Conservation (phyloP, 1,140 invertebrate species). For the Chelonus insularis region DNA sequence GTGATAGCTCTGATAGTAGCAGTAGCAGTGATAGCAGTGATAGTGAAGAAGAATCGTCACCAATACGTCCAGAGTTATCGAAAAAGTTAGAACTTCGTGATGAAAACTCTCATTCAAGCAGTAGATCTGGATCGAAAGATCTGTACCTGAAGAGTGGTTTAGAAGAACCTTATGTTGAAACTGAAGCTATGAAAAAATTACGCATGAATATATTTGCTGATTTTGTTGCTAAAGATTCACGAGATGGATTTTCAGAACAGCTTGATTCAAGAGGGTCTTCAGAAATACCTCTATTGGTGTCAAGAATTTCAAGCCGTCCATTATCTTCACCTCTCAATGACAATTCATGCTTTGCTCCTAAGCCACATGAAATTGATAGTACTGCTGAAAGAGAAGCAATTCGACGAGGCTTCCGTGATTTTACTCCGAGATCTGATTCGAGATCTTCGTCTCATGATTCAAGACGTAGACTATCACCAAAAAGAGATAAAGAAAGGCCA, state of each 20-base stretch:
- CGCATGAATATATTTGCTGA: conserved; percentile 40
- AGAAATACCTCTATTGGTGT: neutral
- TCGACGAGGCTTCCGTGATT: neutral
- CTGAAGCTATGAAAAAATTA: conserved; percentile 20
- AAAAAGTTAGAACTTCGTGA: no score
- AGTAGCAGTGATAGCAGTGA: conserved; percentile 17
- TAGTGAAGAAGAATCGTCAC: neutral
- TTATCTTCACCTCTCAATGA: neutral
- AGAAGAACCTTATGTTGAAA: conserved; percentile 18
- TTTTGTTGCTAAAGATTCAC: conserved; percentile 21
- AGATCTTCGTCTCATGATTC: conserved; percentile 1
- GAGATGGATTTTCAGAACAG: conserved; percentile 2
- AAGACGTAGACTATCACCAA: conserved; percentile 16
- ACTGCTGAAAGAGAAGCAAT: neutral
- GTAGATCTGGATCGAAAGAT: no score
- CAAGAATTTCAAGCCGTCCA: neutral
- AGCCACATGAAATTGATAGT: neutral
- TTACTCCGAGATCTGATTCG: neutral
- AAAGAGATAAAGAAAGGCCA: conserved; percentile 32
- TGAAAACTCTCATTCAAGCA: no score
- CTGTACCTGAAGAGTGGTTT: neutral
- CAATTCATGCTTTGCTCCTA: neutral
- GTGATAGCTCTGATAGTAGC: conserved; percentile 12
- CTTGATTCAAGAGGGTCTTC: conserved; percentile 5
- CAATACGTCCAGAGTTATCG: neutral